Evolutionary conservation across 2,113 vertebrate species (phyloP), one percentile per base, ranked within the genome.

Genomic region (Scatophagus argus): DNA sequence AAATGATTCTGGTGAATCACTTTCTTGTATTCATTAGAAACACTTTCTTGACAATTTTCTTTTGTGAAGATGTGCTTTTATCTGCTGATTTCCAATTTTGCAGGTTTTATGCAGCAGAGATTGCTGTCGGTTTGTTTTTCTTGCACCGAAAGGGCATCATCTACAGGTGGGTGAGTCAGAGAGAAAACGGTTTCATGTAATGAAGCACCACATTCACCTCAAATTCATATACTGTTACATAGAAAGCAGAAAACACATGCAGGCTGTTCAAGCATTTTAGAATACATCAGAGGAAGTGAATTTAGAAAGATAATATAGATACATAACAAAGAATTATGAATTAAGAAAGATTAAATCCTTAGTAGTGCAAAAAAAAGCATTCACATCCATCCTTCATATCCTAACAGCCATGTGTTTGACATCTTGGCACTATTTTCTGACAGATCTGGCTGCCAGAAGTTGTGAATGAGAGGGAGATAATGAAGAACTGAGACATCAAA

Each of bases 61-160:
- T 60, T 36, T 23, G 2, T 61, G 10, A 38, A 34, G 0, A 5
- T 61, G 16, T 69, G 11, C 29, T 19, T 14, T 38, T 25, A n/a
- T 47, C 51, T 39, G 29, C 14, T 60, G 10, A 31, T 63, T 74
- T 71, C 6, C 16, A 12, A 44, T 44, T 79, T 82, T 85, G 39
- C 84, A 95, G 98, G 46, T 99, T 99, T 94, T 99, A 99, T 1
- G 97, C 97, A 0, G 97, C 97, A 77, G 98, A 99, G 92, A 99
- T 99, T 12, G 97, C 98, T 66, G 95, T 97, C 0, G 98, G 98
- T 49, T 94, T 99, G 46, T 99, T 99, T 93, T 99, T 99, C 94
- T 90, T 99, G 65, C 98, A 99, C 83, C 96, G 96, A 90, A 98
- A 98, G 87, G 97, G 98, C 62, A 96, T 99, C 84, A 94, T 99